A percentile compares a stretch with the other conserved stretches of the same genome.
Conservation (phyloP, 2,797 vertebrate species). For the Erithacus rubecula region DNA sequence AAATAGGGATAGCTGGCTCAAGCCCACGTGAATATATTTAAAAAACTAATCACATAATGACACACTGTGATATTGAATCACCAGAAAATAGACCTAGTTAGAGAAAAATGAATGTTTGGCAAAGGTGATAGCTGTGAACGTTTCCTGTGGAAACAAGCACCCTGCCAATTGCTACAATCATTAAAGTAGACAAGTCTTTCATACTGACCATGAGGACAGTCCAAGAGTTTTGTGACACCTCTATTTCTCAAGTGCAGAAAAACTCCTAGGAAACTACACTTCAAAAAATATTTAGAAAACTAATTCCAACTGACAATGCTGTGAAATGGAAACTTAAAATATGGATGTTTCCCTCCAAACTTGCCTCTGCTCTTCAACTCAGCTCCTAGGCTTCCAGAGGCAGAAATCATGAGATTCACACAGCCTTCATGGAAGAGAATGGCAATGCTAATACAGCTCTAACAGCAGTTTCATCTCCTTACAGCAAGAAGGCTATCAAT, state of each 20-base stretch:
- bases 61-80: slow-evolving; percentile 16
- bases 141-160: background rate
- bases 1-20: background rate
- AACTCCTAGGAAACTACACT: background rate
- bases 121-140: background rate
- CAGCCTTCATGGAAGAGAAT: background rate
- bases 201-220: background rate
- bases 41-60: slow-evolving; percentile 40
- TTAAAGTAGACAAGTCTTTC: background rate
- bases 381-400: background rate
- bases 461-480: background rate
- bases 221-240: background rate
- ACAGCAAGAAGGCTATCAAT: background rate
- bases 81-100: background rate
- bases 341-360: background rate
- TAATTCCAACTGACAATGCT: background rate
- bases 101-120: background rate
- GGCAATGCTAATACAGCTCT: background rate
- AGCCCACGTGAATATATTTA: background rate
- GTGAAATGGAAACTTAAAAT: background rate
- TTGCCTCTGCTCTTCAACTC: background rate
- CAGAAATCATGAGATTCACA: background rate
- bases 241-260: background rate
- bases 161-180: background rate
- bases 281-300: background rate